Conservation (phyloP, 2,113 vertebrate species). For the Clarias gariepinus region DNA sequence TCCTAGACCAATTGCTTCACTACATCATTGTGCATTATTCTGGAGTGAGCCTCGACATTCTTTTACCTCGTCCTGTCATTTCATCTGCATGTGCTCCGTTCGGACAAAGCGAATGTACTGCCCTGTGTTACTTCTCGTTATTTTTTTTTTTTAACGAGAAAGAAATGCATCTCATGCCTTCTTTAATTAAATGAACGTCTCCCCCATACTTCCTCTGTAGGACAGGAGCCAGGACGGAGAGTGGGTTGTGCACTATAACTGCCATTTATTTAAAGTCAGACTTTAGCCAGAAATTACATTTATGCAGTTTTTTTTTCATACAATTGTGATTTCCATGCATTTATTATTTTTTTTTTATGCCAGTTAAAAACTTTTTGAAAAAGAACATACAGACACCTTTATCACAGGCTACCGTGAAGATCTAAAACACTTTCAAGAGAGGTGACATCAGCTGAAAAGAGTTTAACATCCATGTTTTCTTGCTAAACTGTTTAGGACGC, state of each 20-base stretch:
- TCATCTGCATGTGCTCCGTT: background rate
- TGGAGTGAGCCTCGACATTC: background rate
- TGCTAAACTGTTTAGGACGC: too few species aligned
- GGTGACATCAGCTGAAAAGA: too few species aligned
- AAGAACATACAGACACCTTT: too few species aligned
- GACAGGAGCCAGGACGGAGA: background rate
- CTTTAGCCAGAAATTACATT: background rate
- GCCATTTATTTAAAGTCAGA: background rate
- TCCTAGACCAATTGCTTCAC: conserved; percentile 17
- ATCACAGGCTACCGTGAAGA: too few species aligned
- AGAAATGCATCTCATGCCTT: conserved; percentile 1
- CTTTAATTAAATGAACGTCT: conserved; percentile 10
- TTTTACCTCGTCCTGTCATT: background rate
- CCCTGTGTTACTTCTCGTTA: background rate
- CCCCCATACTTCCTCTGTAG: background rate
- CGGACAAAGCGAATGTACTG: background rate
- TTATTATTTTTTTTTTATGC: too few species aligned
- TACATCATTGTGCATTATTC: background rate
- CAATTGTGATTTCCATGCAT: too few species aligned
- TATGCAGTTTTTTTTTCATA: background rate
- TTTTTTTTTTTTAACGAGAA: background rate
- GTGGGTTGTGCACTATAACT: background rate
- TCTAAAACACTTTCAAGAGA: too few species aligned
- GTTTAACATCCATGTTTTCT: too few species aligned
- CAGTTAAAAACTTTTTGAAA: too few species aligned